These are phyloP conservation scores for Megaleporinus macrocephalus DNA, from an alignment of 2,113 vertebrate genomes.

Conservation along the genomic window DNA sequence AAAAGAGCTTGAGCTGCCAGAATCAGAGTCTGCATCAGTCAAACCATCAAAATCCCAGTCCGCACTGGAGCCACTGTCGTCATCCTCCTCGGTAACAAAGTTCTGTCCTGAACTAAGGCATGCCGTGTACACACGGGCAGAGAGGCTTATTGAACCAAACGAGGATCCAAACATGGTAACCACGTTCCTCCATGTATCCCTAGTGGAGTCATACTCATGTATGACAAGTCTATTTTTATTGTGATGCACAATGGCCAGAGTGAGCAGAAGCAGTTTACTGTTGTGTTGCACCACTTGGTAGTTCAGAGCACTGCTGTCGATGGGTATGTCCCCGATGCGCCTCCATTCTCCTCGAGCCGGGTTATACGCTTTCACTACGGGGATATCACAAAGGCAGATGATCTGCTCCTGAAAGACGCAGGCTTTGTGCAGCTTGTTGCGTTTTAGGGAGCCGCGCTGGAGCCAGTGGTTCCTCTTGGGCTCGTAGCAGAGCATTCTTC, in stretches of 20 bases:
- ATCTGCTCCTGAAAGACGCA: slow-evolving; percentile 89
- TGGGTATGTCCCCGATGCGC: slow-evolving; percentile 82
- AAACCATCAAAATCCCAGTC: slow-evolving; percentile 88
- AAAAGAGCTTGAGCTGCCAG: slow-evolving; percentile 87
- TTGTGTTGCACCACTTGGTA: slow-evolving; percentile 86
- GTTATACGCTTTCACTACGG: slow-evolving; percentile 86
- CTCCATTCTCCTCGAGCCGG: slow-evolving; percentile 85
- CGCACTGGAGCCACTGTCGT: slow-evolving; percentile 87
- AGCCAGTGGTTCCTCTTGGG: slow-evolving; percentile 86
- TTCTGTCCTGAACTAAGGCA: slow-evolving; percentile 84
- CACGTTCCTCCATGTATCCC: slow-evolving; percentile 83
- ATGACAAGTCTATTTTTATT: slow-evolving; percentile 87
- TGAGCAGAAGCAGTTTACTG: slow-evolving; percentile 83
- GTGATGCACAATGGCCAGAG: slow-evolving; percentile 83
- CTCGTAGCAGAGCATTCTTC: slow-evolving; percentile 86
- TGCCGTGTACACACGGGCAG: slow-evolving; percentile 83
- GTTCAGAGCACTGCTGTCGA: slow-evolving; percentile 84
- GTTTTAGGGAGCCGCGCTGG: slow-evolving; percentile 83
- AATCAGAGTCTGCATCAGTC: slow-evolving; percentile 85
- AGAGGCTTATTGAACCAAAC: slow-evolving; percentile 83
- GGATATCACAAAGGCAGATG: slow-evolving; percentile 87
- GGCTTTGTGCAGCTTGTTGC: slow-evolving; percentile 87
- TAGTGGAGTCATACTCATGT: slow-evolving; percentile 82
- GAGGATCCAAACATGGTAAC: slow-evolving; percentile 84
- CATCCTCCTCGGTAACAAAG: slow-evolving; percentile 86